phyloP scores from a whole-genome alignment of 1,140 invertebrate genomes.

The Drosophila ohnishii region DNA sequence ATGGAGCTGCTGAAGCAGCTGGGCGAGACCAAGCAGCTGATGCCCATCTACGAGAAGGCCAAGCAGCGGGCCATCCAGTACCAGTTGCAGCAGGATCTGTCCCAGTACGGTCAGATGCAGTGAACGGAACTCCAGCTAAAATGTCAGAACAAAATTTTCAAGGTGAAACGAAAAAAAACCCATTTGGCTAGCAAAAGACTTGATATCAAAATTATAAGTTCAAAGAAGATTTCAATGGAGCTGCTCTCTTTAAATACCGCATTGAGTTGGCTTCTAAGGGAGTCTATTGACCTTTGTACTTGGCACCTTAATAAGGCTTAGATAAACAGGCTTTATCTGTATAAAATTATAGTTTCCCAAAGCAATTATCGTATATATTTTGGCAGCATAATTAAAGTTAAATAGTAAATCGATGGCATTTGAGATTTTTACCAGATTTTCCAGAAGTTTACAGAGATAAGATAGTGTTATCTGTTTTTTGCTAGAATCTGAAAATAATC shows the following conservation, averaged over 20 bases:
- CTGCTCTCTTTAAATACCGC: background rate
- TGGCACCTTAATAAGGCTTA: background rate
- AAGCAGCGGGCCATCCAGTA: slow-evolving; percentile 86
- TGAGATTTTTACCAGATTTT: background rate
- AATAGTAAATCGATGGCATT: slow-evolving; percentile 1
- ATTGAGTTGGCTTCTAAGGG: too few species aligned
- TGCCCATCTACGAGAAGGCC: slow-evolving; percentile 93
- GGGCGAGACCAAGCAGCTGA: slow-evolving; percentile 95
- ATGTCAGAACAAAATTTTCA: background rate
- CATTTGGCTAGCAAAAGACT: background rate
- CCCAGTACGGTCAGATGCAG: background rate
- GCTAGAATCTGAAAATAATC: background rate
- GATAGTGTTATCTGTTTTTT: background rate
- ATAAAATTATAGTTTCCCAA: background rate
- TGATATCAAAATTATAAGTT: background rate
- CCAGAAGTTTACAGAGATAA: background rate
- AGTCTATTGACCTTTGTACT: background rate
- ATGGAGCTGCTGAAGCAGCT: slow-evolving; percentile 97
- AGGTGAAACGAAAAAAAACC: background rate
- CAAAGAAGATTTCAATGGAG: background rate
- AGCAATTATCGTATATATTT: background rate
- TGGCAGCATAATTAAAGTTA: slow-evolving; percentile 4
- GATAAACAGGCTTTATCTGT: background rate
- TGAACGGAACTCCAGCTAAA: background rate
- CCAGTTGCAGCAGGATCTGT: slow-evolving; percentile 4